A percentile compares a stretch with the other conserved stretches of the same genome.
Conservation (phyloP, 2,113 vertebrate genomes). For the Origma solitaria region DNA sequence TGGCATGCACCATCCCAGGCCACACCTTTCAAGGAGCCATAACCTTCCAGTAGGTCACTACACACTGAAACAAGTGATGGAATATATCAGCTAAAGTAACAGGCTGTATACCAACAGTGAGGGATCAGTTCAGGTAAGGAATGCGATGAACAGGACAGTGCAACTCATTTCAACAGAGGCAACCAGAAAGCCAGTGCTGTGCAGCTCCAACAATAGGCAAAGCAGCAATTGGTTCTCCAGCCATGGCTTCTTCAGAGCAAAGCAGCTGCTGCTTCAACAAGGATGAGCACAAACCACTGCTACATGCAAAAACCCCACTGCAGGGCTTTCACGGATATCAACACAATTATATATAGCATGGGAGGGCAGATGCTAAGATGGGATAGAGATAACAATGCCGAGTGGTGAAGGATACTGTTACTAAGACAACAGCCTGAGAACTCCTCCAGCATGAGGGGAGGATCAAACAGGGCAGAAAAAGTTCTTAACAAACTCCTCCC, state of each 20-base stretch:
- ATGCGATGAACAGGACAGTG: neutral
- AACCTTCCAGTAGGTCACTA: neutral
- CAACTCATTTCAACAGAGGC: neutral
- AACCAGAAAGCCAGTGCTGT: neutral
- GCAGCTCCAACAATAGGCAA: neutral
- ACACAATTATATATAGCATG: neutral
- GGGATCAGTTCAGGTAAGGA: neutral
- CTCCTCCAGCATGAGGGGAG: neutral
- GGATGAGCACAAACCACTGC: neutral
- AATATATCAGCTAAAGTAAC: neutral
- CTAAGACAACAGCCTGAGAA: neutral
- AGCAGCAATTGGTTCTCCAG: neutral
- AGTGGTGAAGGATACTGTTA: neutral
- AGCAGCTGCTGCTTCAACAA: neutral
- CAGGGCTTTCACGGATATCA: accelerated
- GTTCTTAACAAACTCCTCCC: neutral
- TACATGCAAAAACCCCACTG: neutral
- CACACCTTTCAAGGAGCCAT: neutral
- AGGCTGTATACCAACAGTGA: neutral
- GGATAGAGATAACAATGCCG: neutral
- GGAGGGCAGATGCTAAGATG: neutral
- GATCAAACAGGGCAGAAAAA: neutral
- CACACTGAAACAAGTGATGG: neutral
- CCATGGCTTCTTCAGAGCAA: neutral
- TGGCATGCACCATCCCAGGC: neutral